Evolutionary conservation across 2,113 vertebrate species (phyloP).

Genomic region (Isichthys henryi): DNA sequence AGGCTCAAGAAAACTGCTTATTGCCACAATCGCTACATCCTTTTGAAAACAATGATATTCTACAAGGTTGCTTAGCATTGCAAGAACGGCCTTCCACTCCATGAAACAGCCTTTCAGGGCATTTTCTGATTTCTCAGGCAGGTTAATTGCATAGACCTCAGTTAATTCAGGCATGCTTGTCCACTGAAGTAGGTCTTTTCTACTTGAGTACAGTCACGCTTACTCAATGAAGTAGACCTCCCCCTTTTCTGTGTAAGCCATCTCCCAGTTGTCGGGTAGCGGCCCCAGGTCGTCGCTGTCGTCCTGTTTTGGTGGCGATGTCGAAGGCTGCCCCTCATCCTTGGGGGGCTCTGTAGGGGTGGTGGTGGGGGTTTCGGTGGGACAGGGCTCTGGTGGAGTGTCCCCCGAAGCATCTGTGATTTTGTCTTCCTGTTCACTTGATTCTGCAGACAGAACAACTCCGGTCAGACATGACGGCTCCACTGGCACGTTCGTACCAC

Average conservation of each 20-base stretch:
- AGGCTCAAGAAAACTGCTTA: not conserved
- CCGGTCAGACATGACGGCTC: not conserved
- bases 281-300: conserved; percentile 82
- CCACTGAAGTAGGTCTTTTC: not conserved
- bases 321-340: conserved; percentile 73
- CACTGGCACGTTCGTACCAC: not conserved
- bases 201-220: conserved; percentile 44
- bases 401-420: conserved; percentile 84
- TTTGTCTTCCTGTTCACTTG: conserved; percentile 96
- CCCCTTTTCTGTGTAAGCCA: conserved; percentile 98
- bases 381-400: conserved; percentile 69
- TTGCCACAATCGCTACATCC: not conserved
- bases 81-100: not conserved
- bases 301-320: conserved; percentile 71
- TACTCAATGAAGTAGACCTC: conserved; percentile 99
- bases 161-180: not conserved
- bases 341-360: conserved; percentile 72
- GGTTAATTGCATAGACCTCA: not conserved
- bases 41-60: not conserved
- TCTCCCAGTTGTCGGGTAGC: conserved; percentile 97
- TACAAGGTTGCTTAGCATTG: not conserved
- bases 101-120: not conserved
- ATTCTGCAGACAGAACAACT: conserved; percentile 63
- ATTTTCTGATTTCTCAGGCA: not conserved
- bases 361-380: conserved; percentile 63